A percentile compares a stretch with the other conserved stretches of the same genome.
phyloP scores from a whole-genome alignment of 2,113 vertebrate species.

The Grallaria varia region DNA sequence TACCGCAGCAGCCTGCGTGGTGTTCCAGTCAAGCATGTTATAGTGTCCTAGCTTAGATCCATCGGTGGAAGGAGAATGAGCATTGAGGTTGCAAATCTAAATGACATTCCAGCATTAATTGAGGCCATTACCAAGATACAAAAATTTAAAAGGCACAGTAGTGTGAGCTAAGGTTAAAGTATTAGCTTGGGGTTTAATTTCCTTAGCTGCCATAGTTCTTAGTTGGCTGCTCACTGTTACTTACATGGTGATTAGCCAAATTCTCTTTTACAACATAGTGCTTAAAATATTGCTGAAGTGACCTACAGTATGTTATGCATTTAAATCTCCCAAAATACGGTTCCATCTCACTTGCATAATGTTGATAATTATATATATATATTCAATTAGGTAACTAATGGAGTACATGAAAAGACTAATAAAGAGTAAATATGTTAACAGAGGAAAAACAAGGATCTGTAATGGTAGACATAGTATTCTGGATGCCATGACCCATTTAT shows the following conservation, averaged over 20 bases:
- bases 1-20: background rate
- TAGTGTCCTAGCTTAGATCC: slow-evolving; percentile 1
- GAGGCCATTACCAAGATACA: slow-evolving; percentile 16
- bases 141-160: background rate
- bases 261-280: background rate
- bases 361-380: background rate
- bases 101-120: slow-evolving; percentile 23
- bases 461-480: background rate
- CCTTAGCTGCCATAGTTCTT: background rate
- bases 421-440: background rate
- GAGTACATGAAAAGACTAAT: background rate
- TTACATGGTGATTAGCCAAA: background rate
- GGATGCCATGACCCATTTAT: background rate
- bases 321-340: background rate
- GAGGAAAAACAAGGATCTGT: background rate
- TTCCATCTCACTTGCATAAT: background rate
- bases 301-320: background rate
- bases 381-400: background rate
- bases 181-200: slow-evolving; percentile 13
- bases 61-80: background rate
- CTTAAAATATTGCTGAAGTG: slow-evolving; percentile 1
- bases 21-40: background rate
- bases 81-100: background rate
- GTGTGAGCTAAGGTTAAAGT: background rate
- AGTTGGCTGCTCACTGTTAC: background rate